phyloP scores from a whole-genome alignment of 1,140 invertebrate genomes.

The Zelostemma sp. region DNA sequence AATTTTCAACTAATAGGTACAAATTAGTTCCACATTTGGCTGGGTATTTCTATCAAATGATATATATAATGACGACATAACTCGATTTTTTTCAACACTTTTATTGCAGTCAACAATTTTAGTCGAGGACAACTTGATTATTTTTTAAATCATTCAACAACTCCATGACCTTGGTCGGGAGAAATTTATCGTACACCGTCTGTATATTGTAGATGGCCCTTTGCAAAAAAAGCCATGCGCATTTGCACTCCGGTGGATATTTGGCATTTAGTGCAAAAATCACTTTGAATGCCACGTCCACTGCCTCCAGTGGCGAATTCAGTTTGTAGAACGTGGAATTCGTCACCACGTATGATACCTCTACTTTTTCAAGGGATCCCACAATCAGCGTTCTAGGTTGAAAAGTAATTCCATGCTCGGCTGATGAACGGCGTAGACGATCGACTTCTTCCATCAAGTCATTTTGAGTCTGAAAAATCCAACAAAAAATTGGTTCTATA shows the following conservation, averaged over 20 bases:
- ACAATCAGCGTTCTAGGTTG: neutral
- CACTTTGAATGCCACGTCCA: conserved; percentile 29
- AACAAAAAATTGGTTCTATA: too few species aligned
- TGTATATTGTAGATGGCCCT: conserved; percentile 18
- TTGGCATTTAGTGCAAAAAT: conserved; percentile 14
- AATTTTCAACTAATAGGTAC: too few species aligned
- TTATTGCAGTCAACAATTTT: too few species aligned
- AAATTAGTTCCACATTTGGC: too few species aligned
- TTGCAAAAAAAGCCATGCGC: conserved; percentile 25
- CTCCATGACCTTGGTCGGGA: too few species aligned
- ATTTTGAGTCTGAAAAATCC: neutral
- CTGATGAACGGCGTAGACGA: neutral
- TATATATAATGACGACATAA: too few species aligned
- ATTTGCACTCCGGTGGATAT: conserved; percentile 16
- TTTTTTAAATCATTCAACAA: too few species aligned
- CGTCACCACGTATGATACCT: conserved; percentile 4
- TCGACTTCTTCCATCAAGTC: neutral
- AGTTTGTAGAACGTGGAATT: conserved; percentile 20
- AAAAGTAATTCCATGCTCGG: neutral
- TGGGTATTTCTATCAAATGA: too few species aligned
- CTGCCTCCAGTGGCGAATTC: conserved; percentile 11
- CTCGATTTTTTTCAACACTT: too few species aligned
- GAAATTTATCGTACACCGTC: too few species aligned
- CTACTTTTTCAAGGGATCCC: neutral
- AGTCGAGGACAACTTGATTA: too few species aligned